These are phyloP conservation scores for Adrianichthys oophorus DNA, from an alignment of 2,797 vertebrate genomes.

Conservation along the genomic window DNA sequence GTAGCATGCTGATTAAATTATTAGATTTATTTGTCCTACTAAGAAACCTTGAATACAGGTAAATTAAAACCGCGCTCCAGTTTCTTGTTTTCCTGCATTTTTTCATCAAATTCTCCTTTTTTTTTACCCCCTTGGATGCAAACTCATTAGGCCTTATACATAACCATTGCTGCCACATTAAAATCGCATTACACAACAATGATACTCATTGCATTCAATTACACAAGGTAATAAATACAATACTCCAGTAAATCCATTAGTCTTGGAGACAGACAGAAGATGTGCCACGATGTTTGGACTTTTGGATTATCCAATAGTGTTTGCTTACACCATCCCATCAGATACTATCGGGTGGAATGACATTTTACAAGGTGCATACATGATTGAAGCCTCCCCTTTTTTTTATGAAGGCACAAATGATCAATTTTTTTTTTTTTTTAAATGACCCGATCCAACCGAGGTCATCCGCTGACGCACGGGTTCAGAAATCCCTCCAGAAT, in stretches of 20 bases:
- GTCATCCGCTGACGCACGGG: constrained; percentile 49
- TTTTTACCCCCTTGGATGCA: constrained; percentile 76
- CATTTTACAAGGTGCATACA: constrained; percentile 27
- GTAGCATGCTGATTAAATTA: constrained; percentile 70
- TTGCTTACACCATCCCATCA: constrained; percentile 43
- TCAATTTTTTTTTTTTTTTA: constrained; percentile 2
- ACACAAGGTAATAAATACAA: constrained; percentile 84
- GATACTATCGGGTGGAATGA: constrained; percentile 25
- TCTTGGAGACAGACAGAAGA: constrained; percentile 61
- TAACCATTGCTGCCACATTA: constrained; percentile 84
- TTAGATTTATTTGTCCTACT: constrained; percentile 63
- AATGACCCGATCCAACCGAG: constrained; percentile 37
- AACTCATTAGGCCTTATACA: constrained; percentile 85
- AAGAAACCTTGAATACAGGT: constrained; percentile 36
- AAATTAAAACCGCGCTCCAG: constrained; percentile 66
- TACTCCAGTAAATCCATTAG: constrained; percentile 82
- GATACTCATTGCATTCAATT: constrained; percentile 87
- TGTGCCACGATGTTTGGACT: constrained; percentile 51
- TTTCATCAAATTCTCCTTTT: constrained; percentile 44
- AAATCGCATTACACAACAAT: constrained; percentile 88
- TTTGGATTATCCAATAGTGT: constrained; percentile 29
- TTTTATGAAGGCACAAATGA: constrained; percentile 23
- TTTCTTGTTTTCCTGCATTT: constrained; percentile 49
- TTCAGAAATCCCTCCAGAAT: constrained; percentile 35
- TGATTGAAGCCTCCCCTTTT: constrained; percentile 16